Evolutionary conservation across 2,113 vertebrate genomes (phyloP).

Genomic region (Aspidoscelis tigris): DNA sequence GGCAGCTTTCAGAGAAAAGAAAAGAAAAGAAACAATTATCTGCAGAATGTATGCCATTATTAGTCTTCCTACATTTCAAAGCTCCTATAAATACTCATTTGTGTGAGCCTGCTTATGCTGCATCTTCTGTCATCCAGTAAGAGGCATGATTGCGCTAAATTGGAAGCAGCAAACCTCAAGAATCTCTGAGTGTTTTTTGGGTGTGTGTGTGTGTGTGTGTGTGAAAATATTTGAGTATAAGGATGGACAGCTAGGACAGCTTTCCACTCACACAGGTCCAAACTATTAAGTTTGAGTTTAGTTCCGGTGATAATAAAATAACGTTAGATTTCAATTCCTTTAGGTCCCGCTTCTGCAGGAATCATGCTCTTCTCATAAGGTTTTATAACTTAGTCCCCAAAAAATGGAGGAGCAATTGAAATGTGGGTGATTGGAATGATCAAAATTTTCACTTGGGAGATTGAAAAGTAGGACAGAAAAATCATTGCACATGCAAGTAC

Average conservation of each 20-base stretch:
- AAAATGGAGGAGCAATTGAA: conserved; percentile 50
- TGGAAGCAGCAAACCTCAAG: conserved; percentile 79
- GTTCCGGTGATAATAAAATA: conserved; percentile 80
- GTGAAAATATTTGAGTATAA: conserved; percentile 59
- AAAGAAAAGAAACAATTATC: conserved; percentile 69
- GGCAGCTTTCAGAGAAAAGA: conserved; percentile 45
- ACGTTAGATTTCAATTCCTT: conserved; percentile 69
- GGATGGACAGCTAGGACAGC: conserved; percentile 69
- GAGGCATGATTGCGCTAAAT: conserved; percentile 84
- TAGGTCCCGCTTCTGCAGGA: conserved; percentile 73
- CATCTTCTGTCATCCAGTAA: conserved; percentile 80
- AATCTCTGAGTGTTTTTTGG: conserved; percentile 59
- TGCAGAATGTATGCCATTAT: conserved; percentile 68
- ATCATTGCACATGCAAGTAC: conserved; percentile 19
- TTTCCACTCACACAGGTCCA: conserved; percentile 75
- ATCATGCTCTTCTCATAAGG: conserved; percentile 65
- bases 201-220: conserved; percentile 3
- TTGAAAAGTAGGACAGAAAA: conserved; percentile 51
- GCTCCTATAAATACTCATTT: conserved; percentile 68
- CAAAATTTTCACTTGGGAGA: conserved; percentile 47
- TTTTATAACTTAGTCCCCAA: conserved; percentile 63
- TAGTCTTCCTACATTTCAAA: conserved; percentile 74
- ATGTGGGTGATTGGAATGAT: conserved; percentile 65
- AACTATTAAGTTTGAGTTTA: conserved; percentile 76
- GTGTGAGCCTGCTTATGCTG: conserved; percentile 78